Conservation (phyloP, 2,113 vertebrate genomes). For the Hydrolagus affinis region DNA sequence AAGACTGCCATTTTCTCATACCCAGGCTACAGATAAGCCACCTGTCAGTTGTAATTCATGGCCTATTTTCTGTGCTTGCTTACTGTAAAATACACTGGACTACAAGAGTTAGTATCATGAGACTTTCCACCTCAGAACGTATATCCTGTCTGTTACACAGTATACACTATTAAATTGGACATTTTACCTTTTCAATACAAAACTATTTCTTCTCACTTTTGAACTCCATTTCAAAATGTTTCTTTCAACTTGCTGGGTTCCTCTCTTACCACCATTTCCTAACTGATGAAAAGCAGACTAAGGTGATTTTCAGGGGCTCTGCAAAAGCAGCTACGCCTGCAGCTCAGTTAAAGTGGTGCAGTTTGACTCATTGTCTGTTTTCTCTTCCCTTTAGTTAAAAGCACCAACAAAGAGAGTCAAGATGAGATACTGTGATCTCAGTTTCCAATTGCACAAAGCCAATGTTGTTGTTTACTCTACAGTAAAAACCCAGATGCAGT, state of each 20-base stretch:
- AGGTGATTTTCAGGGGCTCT: too few relatives aligned
- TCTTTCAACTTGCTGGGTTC: too few relatives aligned
- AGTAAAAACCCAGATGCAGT: too few relatives aligned
- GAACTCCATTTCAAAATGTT: neutral
- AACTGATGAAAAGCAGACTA: too few relatives aligned
- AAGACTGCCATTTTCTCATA: neutral
- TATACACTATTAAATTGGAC: neutral
- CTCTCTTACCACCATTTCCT: neutral
- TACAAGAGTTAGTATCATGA: neutral
- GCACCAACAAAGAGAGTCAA: neutral
- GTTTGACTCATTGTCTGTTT: neutral
- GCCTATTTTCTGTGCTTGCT: slow-evolving; percentile 20
- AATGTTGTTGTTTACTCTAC: too few relatives aligned
- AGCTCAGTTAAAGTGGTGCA: neutral
- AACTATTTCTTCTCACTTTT: slow-evolving; percentile 3
- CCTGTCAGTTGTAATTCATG: slow-evolving; percentile 20
- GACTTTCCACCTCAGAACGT: neutral
- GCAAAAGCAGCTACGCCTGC: too few relatives aligned
- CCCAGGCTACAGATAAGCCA: neutral
- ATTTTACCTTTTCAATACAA: neutral
- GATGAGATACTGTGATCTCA: neutral
- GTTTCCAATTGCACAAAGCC: too few relatives aligned
- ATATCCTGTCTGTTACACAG: too few relatives aligned
- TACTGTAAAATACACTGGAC: slow-evolving; percentile 12
- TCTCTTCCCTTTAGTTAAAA: neutral